Conservation (phyloP, 2,797 vertebrate species). For the Leptoclinus maculatus region DNA sequence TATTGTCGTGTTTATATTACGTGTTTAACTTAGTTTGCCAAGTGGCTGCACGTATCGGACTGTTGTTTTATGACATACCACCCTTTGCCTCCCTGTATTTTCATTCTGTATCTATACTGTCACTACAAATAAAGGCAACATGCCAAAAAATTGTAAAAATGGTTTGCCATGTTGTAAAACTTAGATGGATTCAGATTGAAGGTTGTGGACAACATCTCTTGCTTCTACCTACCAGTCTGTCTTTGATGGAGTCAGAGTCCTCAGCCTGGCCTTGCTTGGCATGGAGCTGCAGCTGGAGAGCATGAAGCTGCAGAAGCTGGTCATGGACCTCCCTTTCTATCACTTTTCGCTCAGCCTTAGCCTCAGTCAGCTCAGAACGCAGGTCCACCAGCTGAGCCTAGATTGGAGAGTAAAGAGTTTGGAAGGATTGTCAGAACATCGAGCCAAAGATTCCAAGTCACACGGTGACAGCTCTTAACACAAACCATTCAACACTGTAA, state of each 20-base stretch:
- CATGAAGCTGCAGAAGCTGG: slow-evolving; percentile 94
- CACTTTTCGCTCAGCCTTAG: slow-evolving; percentile 90
- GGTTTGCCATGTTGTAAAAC: neutral
- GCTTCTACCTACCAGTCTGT: slow-evolving; percentile 89
- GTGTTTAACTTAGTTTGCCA: neutral
- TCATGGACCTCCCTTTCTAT: slow-evolving; percentile 95
- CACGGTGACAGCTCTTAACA: neutral
- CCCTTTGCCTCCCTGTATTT: neutral
- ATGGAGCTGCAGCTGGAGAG: slow-evolving; percentile 94
- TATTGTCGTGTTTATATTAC: too few relatives aligned
- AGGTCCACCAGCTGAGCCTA: slow-evolving; percentile 97
- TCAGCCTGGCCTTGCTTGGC: slow-evolving; percentile 90
- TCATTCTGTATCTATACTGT: neutral
- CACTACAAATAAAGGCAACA: neutral
- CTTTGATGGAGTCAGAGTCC: slow-evolving; percentile 94
- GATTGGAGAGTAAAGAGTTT: neutral
- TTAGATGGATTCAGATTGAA: neutral
- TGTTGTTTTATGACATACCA: neutral
- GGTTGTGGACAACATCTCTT: neutral
- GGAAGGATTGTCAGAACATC: neutral
- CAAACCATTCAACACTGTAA: neutral
- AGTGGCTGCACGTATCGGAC: neutral
- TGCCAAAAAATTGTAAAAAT: neutral
- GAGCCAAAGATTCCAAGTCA: neutral
- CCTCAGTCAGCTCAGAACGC: slow-evolving; percentile 94